Evolutionary conservation across 2,113 vertebrate genomes (phyloP).

Genomic region (Gavialis gangeticus): DNA sequence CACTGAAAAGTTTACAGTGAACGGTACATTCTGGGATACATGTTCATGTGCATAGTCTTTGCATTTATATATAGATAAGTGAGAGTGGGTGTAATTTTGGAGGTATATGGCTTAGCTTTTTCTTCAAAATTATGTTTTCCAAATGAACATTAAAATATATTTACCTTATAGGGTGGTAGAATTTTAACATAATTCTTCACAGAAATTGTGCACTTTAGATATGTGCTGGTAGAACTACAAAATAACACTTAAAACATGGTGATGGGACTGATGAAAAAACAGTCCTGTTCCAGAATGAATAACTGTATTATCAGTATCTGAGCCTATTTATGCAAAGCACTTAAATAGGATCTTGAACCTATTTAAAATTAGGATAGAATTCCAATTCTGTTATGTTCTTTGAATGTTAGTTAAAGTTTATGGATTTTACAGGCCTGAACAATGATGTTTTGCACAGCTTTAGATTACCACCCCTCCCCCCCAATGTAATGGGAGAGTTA

Average conservation of each 20-base stretch:
- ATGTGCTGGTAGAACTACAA: accelerated
- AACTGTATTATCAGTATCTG: not conserved
- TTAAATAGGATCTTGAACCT: not conserved
- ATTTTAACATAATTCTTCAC: not conserved
- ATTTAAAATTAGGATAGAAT: not conserved
- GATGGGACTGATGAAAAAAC: not conserved
- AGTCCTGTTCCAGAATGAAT: not conserved
- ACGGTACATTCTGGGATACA: not conserved
- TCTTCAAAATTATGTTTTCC: not conserved
- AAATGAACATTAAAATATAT: not conserved
- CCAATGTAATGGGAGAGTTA: not conserved
- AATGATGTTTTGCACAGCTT: not conserved
- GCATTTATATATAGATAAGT: not conserved
- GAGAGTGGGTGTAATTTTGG: not conserved
- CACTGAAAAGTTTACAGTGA: not conserved
- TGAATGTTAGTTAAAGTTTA: not conserved
- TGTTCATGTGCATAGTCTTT: not conserved
- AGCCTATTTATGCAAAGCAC: not conserved
- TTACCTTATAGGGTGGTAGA: not conserved
- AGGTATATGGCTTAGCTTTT: not conserved
- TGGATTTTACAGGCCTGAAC: not conserved
- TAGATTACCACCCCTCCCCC: not conserved
- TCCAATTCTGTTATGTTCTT: not conserved
- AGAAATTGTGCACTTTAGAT: not conserved
- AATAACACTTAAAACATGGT: not conserved